Conservation (phyloP, 2,888 invertebrate species). For the Pinctada fucata region DNA sequence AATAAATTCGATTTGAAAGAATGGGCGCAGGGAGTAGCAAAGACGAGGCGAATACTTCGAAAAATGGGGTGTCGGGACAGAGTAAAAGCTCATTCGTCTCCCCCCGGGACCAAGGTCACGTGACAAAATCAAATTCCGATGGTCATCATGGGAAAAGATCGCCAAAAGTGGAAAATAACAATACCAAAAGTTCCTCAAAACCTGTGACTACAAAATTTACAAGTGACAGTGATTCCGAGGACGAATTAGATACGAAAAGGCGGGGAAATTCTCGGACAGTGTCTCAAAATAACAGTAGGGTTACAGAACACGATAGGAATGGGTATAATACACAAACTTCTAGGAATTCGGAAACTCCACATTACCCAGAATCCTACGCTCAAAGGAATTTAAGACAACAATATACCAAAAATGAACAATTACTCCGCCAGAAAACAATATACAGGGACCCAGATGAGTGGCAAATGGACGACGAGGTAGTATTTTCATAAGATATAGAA, state of each 20-base stretch:
- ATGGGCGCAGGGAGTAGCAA: slow-evolving; percentile 41
- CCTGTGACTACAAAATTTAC: not conserved
- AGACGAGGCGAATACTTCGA: slow-evolving; percentile 5
- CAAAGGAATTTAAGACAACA: slow-evolving; percentile 29
- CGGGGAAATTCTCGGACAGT: slow-evolving; percentile 8
- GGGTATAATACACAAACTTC: slow-evolving; percentile 24
- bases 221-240: slow-evolving; percentile 20
- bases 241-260: slow-evolving; percentile 29
- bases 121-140: no score
- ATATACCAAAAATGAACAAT: slow-evolving; percentile 19
- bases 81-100: not conserved
- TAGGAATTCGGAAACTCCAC: not conserved
- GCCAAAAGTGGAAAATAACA: not conserved
- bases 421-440: slow-evolving; percentile 37
- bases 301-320: slow-evolving; percentile 11
- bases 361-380: slow-evolving; percentile 36
- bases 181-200: not conserved
- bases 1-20: not conserved
- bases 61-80: not conserved
- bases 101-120: not conserved
- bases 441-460: slow-evolving; percentile 40
- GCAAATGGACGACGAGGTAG: slow-evolving; percentile 25
- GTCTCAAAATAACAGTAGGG: not conserved
- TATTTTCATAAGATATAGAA: not conserved
- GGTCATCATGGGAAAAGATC: no score